Conservation (phyloP, 2,797 vertebrate species). For the Eidolon dupreanum region DNA sequence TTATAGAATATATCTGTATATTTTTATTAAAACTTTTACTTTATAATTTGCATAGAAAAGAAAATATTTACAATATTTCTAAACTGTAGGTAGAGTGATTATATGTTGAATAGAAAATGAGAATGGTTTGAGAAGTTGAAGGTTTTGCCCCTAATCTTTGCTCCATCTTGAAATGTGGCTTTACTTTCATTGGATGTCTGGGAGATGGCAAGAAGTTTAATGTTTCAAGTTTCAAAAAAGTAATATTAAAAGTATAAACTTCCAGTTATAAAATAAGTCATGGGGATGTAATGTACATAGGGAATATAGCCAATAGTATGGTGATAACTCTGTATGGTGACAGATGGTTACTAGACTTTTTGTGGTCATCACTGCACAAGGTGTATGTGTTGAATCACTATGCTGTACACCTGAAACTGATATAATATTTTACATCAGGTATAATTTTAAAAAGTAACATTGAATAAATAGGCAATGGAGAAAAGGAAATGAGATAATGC, state of each 20-base stretch:
- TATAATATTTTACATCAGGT: not conserved
- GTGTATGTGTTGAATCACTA: not conserved
- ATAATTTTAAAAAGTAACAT: not conserved
- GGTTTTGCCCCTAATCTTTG: not conserved
- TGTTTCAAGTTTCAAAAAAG: not conserved
- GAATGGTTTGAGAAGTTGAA: not conserved
- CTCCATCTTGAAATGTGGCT: not conserved
- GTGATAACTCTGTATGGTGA: not conserved
- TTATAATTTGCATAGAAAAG: not conserved
- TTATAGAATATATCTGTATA: not conserved
- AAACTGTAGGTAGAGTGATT: not conserved
- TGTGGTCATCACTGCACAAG: not conserved
- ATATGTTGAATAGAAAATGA: not conserved
- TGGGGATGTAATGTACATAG: not conserved
- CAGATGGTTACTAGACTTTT: not conserved
- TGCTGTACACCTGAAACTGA: not conserved
- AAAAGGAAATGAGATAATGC: not conserved
- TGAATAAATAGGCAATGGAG: not conserved
- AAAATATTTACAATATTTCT: not conserved
- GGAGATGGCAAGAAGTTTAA: not conserved
- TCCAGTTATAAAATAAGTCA: not conserved
- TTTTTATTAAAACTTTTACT: not conserved
- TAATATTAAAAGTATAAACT: not conserved
- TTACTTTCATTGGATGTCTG: not conserved
- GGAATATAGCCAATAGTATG: not conserved